Percentiles rank a stretch among this genome's conserved stretches.
Evolutionary conservation across 2,113 vertebrate species (phyloP).

Genomic region (Delphinus delphis): DNA sequence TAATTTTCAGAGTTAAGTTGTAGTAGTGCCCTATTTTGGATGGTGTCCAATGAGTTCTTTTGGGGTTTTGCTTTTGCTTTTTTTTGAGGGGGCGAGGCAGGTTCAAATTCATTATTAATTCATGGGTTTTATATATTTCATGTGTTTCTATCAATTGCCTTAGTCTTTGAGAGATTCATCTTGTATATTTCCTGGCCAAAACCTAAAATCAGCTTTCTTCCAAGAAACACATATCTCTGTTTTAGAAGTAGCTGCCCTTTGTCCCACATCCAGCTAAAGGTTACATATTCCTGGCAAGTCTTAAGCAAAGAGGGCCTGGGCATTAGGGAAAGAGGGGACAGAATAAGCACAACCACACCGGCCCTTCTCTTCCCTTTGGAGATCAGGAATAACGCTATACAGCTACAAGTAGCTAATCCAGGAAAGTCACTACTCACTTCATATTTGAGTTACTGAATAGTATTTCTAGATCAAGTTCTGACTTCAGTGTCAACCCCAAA

Average conservation of each 20-base stretch:
- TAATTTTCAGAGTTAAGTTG: not conserved
- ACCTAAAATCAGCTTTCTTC: conserved; percentile 30
- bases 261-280: conserved; percentile 7
- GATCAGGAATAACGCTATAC: not conserved
- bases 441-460: not conserved
- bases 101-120: not conserved
- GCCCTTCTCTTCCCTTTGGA: not conserved
- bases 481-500: not conserved
- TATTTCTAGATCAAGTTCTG: conserved; percentile 15
- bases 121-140: not conserved
- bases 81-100: rapidly evolving
- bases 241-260: not conserved
- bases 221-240: not conserved
- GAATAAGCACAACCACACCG: not conserved
- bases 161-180: conserved; percentile 11
- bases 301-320: not conserved
- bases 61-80: not conserved
- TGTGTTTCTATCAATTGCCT: conserved; percentile 13
- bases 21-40: not conserved
- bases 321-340: not conserved
- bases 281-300: not conserved
- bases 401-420: not conserved
- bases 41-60: not conserved
- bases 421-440: not conserved
- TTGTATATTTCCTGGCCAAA: not conserved